Base-by-base conservation (phyloP, 2,113 vertebrate genomes). In the Macquaria ambigua region DNA sequence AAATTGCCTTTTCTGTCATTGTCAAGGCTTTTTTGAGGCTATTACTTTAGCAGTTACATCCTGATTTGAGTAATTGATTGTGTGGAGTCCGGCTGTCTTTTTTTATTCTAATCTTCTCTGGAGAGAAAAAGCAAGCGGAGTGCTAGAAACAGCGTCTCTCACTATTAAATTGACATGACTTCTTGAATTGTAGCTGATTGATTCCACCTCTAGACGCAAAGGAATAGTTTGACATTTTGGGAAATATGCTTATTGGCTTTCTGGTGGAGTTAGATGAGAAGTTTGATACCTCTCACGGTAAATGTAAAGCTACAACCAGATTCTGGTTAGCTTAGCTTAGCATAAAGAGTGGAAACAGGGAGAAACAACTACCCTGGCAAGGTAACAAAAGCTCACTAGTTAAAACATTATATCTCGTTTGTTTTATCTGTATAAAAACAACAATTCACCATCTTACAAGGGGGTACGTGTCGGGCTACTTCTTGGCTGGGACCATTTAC, bases 91-190 rank as follows among this genome's bases (percentile, higher is more conserved):
- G 1, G 34, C 58, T 48, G 46, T 78, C 43, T 72, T 23, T 81
- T 77, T 69, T 69, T 50, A 79, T 82, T 81, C 48, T 74, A 68
- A 80, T 90, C 39, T 89, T 78, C 62, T 66, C 55, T 28, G 41
- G 31, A 84, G 74, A 71, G 48, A 1, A 43, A 68, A 23, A 73
- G 16, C 25, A 50, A 67, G 7, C 21, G n/a, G 37, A 50, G 3
- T 8, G 25, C 18, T 20, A 61, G 23, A 75, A 39, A 87, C 74
- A 67, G 4, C 4, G 8, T 52, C 4, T 81, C 5, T 16, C 6
- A 16, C 34, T 23, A 18, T 79, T 79, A 48, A 76, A 67, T 2
- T 56, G 43, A 70, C 14, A 58, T 16, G 16, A 67, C 4, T 2
- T 11, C 18, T 39, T 41, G 2, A 76, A 63, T 70, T 34, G 34